Evolutionary conservation across 1,140 invertebrate species (phyloP).

Genomic region (Brachionus asplanchnoidis): DNA sequence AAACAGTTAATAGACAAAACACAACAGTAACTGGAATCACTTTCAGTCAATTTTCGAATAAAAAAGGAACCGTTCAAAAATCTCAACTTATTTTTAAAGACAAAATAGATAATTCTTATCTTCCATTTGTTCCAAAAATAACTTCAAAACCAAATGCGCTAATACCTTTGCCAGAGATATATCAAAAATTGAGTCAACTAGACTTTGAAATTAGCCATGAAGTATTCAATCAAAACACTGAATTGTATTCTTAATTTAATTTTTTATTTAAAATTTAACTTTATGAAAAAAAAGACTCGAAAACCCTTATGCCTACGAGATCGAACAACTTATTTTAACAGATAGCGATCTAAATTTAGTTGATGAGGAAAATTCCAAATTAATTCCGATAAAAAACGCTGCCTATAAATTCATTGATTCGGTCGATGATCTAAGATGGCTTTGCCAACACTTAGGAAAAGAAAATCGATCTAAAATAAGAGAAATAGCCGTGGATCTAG

Average conservation of each 20-base stretch:
- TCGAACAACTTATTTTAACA: not conserved
- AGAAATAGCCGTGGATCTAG: constrained; percentile 74
- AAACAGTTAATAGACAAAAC: constrained; percentile 40
- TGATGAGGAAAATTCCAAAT: constrained; percentile 42
- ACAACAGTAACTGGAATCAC: constrained; percentile 62
- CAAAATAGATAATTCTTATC: constrained; percentile 72
- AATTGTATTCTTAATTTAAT: constrained; percentile 45
- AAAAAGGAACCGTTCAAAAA: constrained; percentile 65
- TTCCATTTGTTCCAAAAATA: constrained; percentile 74
- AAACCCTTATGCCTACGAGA: constrained; percentile 31
- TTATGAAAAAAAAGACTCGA: constrained; percentile 37
- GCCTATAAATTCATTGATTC: constrained; percentile 67
- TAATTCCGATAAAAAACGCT: constrained; percentile 61
- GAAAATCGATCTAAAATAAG: constrained; percentile 50
- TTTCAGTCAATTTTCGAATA: constrained; percentile 63
- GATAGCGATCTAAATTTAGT: not conserved
- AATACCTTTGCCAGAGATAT: constrained; percentile 65
- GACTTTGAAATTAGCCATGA: constrained; percentile 5
- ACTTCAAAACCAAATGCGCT: constrained; percentile 80
- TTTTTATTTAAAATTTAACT: constrained; percentile 40
- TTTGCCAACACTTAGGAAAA: constrained; percentile 66
- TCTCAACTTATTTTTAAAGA: constrained; percentile 80
- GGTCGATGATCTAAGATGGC: constrained; percentile 62
- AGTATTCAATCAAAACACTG: not conserved
- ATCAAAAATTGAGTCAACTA: constrained; percentile 47